Evolutionary conservation across 2,797 vertebrate species (phyloP).

Genomic region (Spea hammondii): DNA sequence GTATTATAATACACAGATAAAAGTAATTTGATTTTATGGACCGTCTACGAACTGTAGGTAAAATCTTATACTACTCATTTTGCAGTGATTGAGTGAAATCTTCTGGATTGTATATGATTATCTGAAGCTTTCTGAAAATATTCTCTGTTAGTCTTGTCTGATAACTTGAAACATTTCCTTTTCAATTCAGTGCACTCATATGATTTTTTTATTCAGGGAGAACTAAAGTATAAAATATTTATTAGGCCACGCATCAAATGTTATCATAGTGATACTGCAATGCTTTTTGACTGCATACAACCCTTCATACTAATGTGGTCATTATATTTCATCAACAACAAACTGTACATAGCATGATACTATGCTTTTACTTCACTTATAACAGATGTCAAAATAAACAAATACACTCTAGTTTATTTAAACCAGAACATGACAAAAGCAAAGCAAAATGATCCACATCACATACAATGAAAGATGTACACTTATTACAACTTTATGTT

Average conservation of each 20-base stretch:
- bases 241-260: conserved; percentile 21
- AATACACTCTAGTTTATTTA: no score
- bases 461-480: no score
- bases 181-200: conserved; percentile 25
- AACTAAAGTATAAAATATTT: conserved; percentile 31
- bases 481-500: no score
- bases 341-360: neutral
- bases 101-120: conserved; percentile 45
- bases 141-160: conserved; percentile 40
- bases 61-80: conserved; percentile 34
- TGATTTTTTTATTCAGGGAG: conserved; percentile 13
- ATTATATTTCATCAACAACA: conserved; percentile 7
- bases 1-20: conserved; percentile 26
- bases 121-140: conserved; percentile 20
- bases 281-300: conserved; percentile 17
- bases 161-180: conserved; percentile 33
- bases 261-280: conserved; percentile 8
- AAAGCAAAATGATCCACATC: no score
- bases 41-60: conserved; percentile 35
- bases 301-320: conserved; percentile 22
- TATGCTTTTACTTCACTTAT: no score
- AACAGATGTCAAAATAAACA: no score
- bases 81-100: conserved; percentile 44
- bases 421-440: no score
- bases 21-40: conserved; percentile 35